Conservation (phyloP, 2,113 vertebrate species). For the Corythornis vintsioides region DNA sequence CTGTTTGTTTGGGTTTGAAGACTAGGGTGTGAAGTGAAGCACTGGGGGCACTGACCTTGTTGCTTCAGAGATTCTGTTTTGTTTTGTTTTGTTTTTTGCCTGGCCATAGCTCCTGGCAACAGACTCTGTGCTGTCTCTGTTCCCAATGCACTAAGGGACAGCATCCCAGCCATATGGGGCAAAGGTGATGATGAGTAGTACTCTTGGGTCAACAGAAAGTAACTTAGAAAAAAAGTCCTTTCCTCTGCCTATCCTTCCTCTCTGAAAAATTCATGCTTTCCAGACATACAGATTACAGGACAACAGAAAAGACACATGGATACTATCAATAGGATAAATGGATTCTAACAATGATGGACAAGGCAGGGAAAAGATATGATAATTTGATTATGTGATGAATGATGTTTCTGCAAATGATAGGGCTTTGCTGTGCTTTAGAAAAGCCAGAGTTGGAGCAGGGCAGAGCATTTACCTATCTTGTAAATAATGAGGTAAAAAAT, state of each 20-base stretch:
- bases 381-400: background rate
- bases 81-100: background rate
- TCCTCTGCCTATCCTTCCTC: background rate
- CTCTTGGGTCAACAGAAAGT: background rate
- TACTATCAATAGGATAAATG: background rate
- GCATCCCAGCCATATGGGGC: background rate
- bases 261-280: background rate
- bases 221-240: background rate
- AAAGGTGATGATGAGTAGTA: background rate
- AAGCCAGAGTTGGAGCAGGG: background rate
- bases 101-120: background rate
- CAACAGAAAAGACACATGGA: background rate
- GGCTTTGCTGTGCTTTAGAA: background rate
- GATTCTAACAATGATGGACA: background rate
- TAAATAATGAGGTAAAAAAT: background rate
- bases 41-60: background rate
- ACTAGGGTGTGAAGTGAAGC: slow-evolving; percentile 17
- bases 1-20: slow-evolving; percentile 16
- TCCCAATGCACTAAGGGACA: background rate
- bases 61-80: background rate
- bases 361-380: background rate
- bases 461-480: background rate
- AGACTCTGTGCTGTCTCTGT: background rate
- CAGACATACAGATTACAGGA: background rate
- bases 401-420: background rate